These are phyloP conservation scores for Urophycis tenuis DNA, from an alignment of 2,797 vertebrate species.

Conservation along the genomic window DNA sequence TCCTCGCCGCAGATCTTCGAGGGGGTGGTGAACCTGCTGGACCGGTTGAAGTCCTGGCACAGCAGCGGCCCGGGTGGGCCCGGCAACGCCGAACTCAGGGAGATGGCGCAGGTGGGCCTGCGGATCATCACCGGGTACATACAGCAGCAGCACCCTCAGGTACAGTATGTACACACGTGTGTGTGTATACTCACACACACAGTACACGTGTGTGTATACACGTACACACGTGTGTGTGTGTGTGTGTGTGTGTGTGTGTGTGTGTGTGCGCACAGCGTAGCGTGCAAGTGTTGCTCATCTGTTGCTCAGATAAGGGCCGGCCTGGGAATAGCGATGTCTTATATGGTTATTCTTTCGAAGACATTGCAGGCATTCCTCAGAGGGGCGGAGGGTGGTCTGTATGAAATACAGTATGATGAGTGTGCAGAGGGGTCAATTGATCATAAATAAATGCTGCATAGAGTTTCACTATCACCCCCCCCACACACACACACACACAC, in stretches of 20 bases:
- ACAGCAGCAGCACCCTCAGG: conserved; percentile 85
- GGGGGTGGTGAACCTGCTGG: conserved; percentile 88
- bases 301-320: not conserved
- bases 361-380: conserved; percentile 55
- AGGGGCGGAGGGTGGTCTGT: conserved; percentile 57
- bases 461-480: conserved; percentile 26
- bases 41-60: conserved; percentile 87
- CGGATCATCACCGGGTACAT: conserved; percentile 87
- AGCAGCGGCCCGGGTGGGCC: conserved; percentile 72
- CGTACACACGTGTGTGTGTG: too few species aligned
- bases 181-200: not conserved
- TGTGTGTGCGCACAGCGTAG: not conserved
- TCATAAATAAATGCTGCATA: conserved; percentile 34
- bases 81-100: conserved; percentile 76
- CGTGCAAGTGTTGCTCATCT: not conserved
- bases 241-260: too few species aligned
- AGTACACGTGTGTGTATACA: too few species aligned
- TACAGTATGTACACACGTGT: conserved; percentile 31
- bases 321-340: conserved; percentile 53
- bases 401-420: conserved; percentile 27
- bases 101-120: conserved; percentile 92
- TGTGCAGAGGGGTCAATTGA: conserved; percentile 26
- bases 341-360: conserved; percentile 51
- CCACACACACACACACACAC: too few species aligned
- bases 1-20: conserved; percentile 85